Evolutionary conservation across 2,888 invertebrate species (phyloP).

Genomic region (Blastobasis lacticolella): DNA sequence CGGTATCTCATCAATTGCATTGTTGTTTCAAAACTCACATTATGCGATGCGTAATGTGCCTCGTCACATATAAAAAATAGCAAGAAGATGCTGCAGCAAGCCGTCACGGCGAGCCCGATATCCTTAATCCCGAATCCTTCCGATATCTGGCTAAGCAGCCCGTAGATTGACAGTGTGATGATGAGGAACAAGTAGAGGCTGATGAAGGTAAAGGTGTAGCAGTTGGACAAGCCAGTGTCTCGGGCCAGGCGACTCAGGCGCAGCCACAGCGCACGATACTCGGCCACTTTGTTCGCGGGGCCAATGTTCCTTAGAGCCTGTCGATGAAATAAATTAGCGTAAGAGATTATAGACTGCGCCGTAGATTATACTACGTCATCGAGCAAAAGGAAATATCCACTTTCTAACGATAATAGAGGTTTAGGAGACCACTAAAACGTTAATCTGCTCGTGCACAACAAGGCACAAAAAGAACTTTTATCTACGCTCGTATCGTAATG

Average conservation of each 20-base stretch:
- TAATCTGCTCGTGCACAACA: too few relatives aligned
- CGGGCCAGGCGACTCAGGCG: slow-evolving; percentile 79
- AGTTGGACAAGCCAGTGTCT: slow-evolving; percentile 78
- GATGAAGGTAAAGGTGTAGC: slow-evolving; percentile 80
- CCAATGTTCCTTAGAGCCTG: slow-evolving; percentile 79
- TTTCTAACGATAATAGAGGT: too few relatives aligned
- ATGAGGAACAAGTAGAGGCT: slow-evolving; percentile 81
- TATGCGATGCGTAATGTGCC: slow-evolving; percentile 82
- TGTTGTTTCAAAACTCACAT: slow-evolving; percentile 59
- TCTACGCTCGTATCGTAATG: too few relatives aligned
- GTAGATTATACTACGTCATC: too few relatives aligned
- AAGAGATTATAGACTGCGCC: background rate
- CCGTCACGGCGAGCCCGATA: slow-evolving; percentile 80
- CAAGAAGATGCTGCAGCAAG: slow-evolving; percentile 76
- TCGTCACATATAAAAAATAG: slow-evolving; percentile 84
- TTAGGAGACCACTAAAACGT: too few relatives aligned
- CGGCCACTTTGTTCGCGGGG: slow-evolving; percentile 79
- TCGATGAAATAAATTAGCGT: background rate
- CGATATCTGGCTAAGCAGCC: slow-evolving; percentile 81
- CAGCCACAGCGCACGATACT: slow-evolving; percentile 82
- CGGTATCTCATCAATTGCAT: background rate
- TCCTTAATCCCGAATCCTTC: slow-evolving; percentile 83
- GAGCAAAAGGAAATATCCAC: too few relatives aligned
- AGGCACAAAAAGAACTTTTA: too few relatives aligned
- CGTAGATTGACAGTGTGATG: slow-evolving; percentile 83